Conservation (phyloP, 2,113 vertebrate genomes). For the Forbesichthys papilliferus region DNA sequence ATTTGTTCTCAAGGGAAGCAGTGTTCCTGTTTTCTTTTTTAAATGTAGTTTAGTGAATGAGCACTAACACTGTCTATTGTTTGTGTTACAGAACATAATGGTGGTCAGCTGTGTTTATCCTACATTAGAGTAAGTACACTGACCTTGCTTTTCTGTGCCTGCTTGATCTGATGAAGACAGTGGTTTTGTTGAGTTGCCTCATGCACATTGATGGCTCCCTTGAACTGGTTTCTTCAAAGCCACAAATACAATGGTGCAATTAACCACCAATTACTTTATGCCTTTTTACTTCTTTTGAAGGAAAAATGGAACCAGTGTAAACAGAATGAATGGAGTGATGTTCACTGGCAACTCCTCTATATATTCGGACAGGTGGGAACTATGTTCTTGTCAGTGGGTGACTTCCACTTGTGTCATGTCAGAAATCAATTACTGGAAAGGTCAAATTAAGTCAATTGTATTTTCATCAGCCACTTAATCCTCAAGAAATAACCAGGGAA, state of each 20-base stretch:
- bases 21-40: neutral
- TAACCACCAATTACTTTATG: slow-evolving; percentile 43
- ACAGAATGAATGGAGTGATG: slow-evolving; percentile 96
- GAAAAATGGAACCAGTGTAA: slow-evolving; percentile 90
- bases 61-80: neutral
- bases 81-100: slow-evolving; percentile 89
- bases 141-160: neutral
- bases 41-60: neutral
- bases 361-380: slow-evolving; percentile 88
- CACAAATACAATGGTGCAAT: slow-evolving; percentile 7
- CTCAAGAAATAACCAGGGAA: neutral
- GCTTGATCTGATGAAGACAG: neutral
- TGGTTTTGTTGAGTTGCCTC: slow-evolving; percentile 10
- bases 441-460: neutral
- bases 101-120: slow-evolving; percentile 96
- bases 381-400: slow-evolving; percentile 23
- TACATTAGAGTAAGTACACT: slow-evolving; percentile 89
- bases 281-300: slow-evolving; percentile 69
- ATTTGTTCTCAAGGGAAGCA: neutral
- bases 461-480: neutral
- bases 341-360: slow-evolving; percentile 88
- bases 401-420: slow-evolving; percentile 22
- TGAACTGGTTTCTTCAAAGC: slow-evolving; percentile 13
- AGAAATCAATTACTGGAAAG: neutral
- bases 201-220: slow-evolving; percentile 19